Percentiles rank a stretch among this genome's conserved stretches.
Conservation (phyloP, 1,140 invertebrate genomes). For the Daktulosphaira vitifoliae region DNA sequence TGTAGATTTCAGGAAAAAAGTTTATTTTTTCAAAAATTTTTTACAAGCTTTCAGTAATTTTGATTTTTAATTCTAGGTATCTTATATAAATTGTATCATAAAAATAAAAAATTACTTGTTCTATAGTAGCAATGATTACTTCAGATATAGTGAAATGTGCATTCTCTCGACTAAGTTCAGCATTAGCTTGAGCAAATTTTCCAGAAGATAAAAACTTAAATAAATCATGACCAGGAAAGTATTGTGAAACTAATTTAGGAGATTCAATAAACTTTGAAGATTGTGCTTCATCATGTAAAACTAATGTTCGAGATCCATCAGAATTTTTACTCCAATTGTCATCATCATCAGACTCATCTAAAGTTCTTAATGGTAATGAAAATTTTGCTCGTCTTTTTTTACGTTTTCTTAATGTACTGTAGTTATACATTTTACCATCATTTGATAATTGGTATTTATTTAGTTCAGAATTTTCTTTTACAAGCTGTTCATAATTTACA, state of each 20-base stretch:
- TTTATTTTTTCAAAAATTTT: too few species aligned
- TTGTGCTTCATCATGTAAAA: neutral
- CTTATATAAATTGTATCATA: too few species aligned
- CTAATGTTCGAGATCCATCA: constrained; percentile 18
- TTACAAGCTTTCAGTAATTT: too few species aligned
- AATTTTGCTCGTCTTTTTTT: constrained; percentile 12
- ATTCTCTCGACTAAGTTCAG: constrained; percentile 75
- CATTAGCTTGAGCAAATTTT: constrained; percentile 60
- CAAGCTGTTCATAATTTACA: constrained; percentile 22
- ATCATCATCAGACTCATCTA: constrained; percentile 34
- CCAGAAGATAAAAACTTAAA: constrained; percentile 63
- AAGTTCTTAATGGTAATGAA: constrained; percentile 21
- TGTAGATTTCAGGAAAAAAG: too few species aligned
- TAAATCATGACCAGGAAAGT: constrained; percentile 63
- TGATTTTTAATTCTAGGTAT: too few species aligned
- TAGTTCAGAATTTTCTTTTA: neutral
- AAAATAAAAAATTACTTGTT: constrained; percentile 59
- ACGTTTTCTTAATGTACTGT: neutral
- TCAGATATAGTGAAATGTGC: constrained; percentile 79
- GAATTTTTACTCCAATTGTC: constrained; percentile 23
- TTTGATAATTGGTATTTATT: neutral
- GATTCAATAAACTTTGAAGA: constrained; percentile 40
- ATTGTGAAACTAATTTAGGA: constrained; percentile 53
- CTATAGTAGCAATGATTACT: constrained; percentile 73
- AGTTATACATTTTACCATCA: neutral